Percentiles rank a stretch among this genome's conserved stretches.
phyloP scores from a whole-genome alignment of 2,113 vertebrate genomes.

The Accipiter cooperii region DNA sequence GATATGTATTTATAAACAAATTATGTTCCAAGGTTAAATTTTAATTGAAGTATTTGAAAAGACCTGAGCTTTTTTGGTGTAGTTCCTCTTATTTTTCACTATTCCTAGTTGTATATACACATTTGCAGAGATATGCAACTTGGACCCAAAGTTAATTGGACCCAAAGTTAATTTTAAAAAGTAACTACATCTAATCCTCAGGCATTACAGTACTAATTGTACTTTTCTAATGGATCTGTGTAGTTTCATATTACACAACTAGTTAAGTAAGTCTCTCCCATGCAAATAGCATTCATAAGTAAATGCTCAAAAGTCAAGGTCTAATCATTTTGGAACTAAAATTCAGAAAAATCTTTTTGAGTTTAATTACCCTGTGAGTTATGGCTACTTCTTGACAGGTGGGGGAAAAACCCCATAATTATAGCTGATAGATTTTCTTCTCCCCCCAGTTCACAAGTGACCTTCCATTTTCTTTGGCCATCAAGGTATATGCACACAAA shows the following conservation, averaged over 20 bases:
- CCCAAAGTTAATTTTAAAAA: background rate
- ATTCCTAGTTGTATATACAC: background rate
- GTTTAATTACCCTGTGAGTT: slow-evolving; percentile 70
- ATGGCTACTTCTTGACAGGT: slow-evolving; percentile 73
- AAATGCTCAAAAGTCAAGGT: slow-evolving; percentile 75
- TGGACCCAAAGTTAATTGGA: background rate
- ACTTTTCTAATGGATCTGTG: slow-evolving; percentile 57
- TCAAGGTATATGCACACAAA: background rate
- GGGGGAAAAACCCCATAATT: background rate
- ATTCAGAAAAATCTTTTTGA: slow-evolving; percentile 71
- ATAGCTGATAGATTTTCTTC: background rate
- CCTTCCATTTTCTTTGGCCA: background rate
- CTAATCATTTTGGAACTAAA: slow-evolving; percentile 79
- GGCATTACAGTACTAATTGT: slow-evolving; percentile 35
- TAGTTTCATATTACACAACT: slow-evolving; percentile 71
- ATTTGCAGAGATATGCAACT: background rate
- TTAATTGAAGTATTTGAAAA: background rate
- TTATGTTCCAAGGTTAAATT: background rate
- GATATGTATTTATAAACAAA: background rate
- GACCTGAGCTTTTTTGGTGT: background rate
- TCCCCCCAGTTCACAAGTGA: background rate
- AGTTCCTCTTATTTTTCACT: background rate
- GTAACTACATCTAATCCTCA: slow-evolving; percentile 53
- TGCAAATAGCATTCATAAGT: slow-evolving; percentile 73
- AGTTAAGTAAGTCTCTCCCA: slow-evolving; percentile 72